These are phyloP conservation scores for Troides aeacus DNA, from an alignment of 2,888 invertebrate genomes.

Conservation along the genomic window DNA sequence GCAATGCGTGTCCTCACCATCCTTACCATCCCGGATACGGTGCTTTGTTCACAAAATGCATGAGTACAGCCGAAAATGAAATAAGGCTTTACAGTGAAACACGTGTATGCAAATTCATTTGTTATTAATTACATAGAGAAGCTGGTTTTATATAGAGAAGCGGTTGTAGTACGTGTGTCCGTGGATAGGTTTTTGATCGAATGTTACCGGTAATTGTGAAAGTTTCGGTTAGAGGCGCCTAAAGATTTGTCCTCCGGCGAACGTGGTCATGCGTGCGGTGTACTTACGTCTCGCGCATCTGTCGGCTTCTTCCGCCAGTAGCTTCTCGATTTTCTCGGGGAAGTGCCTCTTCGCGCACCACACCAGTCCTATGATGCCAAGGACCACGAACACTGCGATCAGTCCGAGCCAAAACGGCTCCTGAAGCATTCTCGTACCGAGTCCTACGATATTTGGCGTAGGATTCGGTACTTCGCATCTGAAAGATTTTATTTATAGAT, in stretches of 20 bases:
- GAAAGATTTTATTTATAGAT: constrained; percentile 31
- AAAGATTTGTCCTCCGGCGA: constrained; percentile 59
- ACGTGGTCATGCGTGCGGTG: not conserved
- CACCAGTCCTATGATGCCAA: constrained; percentile 87
- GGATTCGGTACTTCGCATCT: constrained; percentile 86
- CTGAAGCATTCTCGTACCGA: constrained; percentile 90
- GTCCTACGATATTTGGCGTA: constrained; percentile 67
- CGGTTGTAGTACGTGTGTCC: constrained; percentile 20
- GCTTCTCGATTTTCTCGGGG: constrained; percentile 91
- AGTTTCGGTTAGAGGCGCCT: constrained; percentile 37
- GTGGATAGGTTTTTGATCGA: constrained; percentile 34
- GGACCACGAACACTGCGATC: constrained; percentile 89
- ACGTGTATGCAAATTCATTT: constrained; percentile 27
- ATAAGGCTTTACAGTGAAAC: constrained; percentile 47
- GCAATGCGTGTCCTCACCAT: constrained; percentile 73
- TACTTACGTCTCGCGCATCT: constrained; percentile 84
- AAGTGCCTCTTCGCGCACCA: constrained; percentile 93
- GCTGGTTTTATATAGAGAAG: constrained; percentile 12
- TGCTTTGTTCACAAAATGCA: constrained; percentile 66
- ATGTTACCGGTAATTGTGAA: constrained; percentile 11
- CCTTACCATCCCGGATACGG: constrained; percentile 51
- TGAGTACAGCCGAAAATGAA: constrained; percentile 58
- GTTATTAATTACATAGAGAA: constrained; percentile 11
- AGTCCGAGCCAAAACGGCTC: constrained; percentile 95
- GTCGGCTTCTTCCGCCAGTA: constrained; percentile 89